Conservation (phyloP, 2,888 invertebrate species). For the Dryadula phaetusa region DNA sequence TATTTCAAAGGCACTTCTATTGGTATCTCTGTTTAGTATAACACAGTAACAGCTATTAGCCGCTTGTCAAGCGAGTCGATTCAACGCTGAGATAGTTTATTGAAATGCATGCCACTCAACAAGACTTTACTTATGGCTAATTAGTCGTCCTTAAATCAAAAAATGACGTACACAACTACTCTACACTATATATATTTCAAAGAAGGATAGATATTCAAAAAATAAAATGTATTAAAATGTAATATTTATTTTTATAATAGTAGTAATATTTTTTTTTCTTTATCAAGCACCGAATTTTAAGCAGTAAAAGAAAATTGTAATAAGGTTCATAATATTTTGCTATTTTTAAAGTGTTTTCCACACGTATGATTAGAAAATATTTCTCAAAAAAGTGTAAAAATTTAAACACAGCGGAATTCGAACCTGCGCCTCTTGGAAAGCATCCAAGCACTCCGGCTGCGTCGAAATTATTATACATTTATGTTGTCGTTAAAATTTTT, state of each 20-base stretch:
- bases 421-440: no score
- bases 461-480: no score
- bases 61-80: slow-evolving; percentile 36
- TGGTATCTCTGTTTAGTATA: slow-evolving; percentile 9
- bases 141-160: slow-evolving; percentile 6
- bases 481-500: no score
- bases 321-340: no score
- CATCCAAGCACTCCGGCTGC: no score
- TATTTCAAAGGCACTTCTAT: slow-evolving; percentile 4
- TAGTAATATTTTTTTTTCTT: background rate
- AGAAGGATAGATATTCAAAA: background rate
- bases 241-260: background rate
- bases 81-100: slow-evolving; percentile 25
- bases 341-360: no score
- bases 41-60: slow-evolving; percentile 28
- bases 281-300: no score
- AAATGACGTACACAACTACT: slow-evolving; percentile 3
- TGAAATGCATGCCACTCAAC: slow-evolving; percentile 27
- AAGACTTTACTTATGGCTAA: background rate
- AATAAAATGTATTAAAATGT: no score
- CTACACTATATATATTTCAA: background rate
- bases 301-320: no score
- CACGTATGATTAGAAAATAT: no score
- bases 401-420: no score
- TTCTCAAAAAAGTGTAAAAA: no score